These are phyloP conservation scores for Disparrhopalites patrizii DNA, from an alignment of 2,888 invertebrate species.

Conservation along the genomic window DNA sequence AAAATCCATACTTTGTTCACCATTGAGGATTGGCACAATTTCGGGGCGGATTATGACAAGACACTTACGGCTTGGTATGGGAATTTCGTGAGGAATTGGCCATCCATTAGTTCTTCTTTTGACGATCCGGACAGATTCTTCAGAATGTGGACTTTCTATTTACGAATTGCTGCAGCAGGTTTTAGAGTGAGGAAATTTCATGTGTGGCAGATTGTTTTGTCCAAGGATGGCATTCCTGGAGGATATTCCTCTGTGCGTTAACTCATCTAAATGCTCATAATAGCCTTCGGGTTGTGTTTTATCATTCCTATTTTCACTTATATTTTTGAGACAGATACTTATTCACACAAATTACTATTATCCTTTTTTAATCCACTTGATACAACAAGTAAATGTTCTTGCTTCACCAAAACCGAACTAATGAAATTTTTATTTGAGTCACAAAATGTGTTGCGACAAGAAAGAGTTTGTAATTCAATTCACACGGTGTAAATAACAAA, in stretches of 20 bases:
- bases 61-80: slow-evolving; percentile 19
- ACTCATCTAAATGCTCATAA: too few species aligned
- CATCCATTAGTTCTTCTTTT: slow-evolving; percentile 16
- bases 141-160: slow-evolving; percentile 27
- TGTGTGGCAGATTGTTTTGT: slow-evolving; percentile 30
- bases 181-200: slow-evolving; percentile 20
- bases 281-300: too few species aligned
- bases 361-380: too few species aligned
- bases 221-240: slow-evolving; percentile 22
- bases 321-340: too few species aligned
- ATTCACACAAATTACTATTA: too few species aligned
- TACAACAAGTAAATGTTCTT: too few species aligned
- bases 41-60: slow-evolving; percentile 18
- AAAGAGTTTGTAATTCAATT: too few species aligned
- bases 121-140: slow-evolving; percentile 23
- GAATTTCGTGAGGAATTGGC: slow-evolving; percentile 23
- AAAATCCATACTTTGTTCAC: slow-evolving; percentile 2
- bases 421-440: too few species aligned
- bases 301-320: too few species aligned
- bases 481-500: too few species aligned
- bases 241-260: slow-evolving; percentile 21
- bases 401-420: too few species aligned
- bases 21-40: slow-evolving; percentile 30
- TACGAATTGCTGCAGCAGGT: slow-evolving; percentile 24
- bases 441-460: too few species aligned